These are phyloP conservation scores for Caradrina clavipalpis DNA, from an alignment of 2,888 invertebrate genomes.

Conservation along the genomic window DNA sequence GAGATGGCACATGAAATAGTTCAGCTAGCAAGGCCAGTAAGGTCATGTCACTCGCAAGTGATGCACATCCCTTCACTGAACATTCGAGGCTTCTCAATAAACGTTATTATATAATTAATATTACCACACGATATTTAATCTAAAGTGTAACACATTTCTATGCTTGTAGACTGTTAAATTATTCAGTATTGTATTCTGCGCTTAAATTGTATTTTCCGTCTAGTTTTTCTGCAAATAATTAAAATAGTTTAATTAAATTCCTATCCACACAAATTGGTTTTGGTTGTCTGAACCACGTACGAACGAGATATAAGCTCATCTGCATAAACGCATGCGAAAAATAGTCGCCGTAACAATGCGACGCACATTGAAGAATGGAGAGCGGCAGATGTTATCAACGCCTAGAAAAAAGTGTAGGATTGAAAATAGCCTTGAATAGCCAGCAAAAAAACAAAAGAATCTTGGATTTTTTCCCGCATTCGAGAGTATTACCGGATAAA, in stretches of 20 bases:
- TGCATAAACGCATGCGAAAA: too few species aligned
- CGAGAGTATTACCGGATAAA: too few species aligned
- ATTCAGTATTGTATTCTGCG: constrained; percentile 62
- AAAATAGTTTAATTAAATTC: constrained; percentile 63
- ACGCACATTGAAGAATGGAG: too few species aligned
- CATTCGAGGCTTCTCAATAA: constrained; percentile 57
- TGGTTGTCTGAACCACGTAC: too few species aligned
- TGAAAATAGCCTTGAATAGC: too few species aligned
- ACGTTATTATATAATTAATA: neutral
- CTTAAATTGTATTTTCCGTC: constrained; percentile 65
- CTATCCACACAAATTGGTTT: too few species aligned
- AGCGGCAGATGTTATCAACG: too few species aligned
- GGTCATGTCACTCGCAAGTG: constrained; percentile 60
- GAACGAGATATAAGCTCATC: too few species aligned
- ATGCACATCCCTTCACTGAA: constrained; percentile 69
- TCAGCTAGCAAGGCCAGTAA: constrained; percentile 66
- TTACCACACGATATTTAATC: constrained; percentile 38
- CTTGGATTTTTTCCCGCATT: too few species aligned
- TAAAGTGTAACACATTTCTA: constrained; percentile 57
- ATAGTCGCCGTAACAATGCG: too few species aligned
- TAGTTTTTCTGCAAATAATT: constrained; percentile 67
- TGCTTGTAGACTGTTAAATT: constrained; percentile 65
- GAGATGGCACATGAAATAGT: constrained; percentile 65
- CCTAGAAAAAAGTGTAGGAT: too few species aligned
- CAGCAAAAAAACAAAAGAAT: too few species aligned